Evolutionary conservation across 2,113 vertebrate species (phyloP).

Genomic region (Clarias gariepinus): DNA sequence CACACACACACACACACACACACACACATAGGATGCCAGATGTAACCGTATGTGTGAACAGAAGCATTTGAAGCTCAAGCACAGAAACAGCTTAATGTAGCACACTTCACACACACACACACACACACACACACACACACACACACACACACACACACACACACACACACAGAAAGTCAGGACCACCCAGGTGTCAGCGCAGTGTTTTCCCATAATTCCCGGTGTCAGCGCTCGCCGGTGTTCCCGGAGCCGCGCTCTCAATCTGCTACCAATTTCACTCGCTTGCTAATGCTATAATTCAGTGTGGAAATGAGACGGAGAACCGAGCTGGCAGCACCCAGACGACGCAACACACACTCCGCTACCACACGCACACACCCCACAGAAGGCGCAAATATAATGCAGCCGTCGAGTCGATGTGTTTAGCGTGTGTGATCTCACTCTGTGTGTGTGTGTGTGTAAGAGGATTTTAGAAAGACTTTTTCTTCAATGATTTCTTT

Average conservation of each 20-base stretch:
- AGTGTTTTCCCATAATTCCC: slow-evolving; percentile 27
- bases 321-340: slow-evolving; percentile 46
- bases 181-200: slow-evolving; percentile 19
- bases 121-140: neutral
- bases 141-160: slow-evolving; percentile 18
- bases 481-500: neutral
- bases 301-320: slow-evolving; percentile 48
- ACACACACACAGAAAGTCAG: neutral
- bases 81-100: slow-evolving; percentile 29
- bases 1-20: neutral
- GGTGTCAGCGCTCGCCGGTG: slow-evolving; percentile 18
- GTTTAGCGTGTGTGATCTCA: slow-evolving; percentile 16
- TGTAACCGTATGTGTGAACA: slow-evolving; percentile 17
- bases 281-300: slow-evolving; percentile 49
- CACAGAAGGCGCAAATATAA: slow-evolving; percentile 15
- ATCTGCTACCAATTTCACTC: slow-evolving; percentile 54
- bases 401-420: slow-evolving; percentile 17
- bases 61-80: slow-evolving; percentile 12
- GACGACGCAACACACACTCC: neutral
- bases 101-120: slow-evolving; percentile 11
- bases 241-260: slow-evolving; percentile 38
- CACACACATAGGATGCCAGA: slow-evolving; percentile 17
- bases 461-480: neutral
- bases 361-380: neutral
- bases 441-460: neutral